Evolutionary conservation across 2,888 invertebrate genomes (phyloP).

Genomic region (Celastrina argiolus): DNA sequence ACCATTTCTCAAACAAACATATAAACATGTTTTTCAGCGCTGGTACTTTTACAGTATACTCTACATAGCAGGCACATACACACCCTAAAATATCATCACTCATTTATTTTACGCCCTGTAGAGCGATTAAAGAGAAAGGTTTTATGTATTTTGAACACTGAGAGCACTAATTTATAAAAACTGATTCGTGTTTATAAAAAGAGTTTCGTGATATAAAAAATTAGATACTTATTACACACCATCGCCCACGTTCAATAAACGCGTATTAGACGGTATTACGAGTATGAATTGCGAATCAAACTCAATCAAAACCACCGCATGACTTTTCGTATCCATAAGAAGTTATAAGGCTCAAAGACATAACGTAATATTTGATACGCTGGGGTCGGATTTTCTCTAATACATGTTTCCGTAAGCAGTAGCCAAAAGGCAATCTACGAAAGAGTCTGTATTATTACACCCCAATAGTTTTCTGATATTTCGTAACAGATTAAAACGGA

Average conservation of each 20-base stretch:
- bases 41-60: too few species aligned
- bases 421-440: constrained; percentile 21
- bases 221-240: not conserved
- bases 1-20: too few species aligned
- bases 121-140: too few species aligned
- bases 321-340: constrained; percentile 18
- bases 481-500: constrained; percentile 1
- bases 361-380: constrained; percentile 21
- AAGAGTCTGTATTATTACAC: constrained; percentile 19
- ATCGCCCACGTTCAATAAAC: not conserved
- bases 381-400: constrained; percentile 20
- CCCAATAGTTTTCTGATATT: constrained; percentile 6
- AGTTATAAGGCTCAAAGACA: constrained; percentile 20
- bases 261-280: not conserved
- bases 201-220: not conserved
- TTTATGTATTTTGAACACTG: too few species aligned
- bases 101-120: too few species aligned
- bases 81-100: too few species aligned
- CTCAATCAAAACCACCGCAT: constrained; percentile 6
- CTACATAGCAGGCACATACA: too few species aligned
- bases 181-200: not conserved
- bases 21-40: too few species aligned
- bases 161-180: too few species aligned
- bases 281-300: not conserved
- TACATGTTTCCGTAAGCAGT: constrained; percentile 20